Conservation (phyloP, 1,140 invertebrate species). For the Brachionus paranguensis region DNA sequence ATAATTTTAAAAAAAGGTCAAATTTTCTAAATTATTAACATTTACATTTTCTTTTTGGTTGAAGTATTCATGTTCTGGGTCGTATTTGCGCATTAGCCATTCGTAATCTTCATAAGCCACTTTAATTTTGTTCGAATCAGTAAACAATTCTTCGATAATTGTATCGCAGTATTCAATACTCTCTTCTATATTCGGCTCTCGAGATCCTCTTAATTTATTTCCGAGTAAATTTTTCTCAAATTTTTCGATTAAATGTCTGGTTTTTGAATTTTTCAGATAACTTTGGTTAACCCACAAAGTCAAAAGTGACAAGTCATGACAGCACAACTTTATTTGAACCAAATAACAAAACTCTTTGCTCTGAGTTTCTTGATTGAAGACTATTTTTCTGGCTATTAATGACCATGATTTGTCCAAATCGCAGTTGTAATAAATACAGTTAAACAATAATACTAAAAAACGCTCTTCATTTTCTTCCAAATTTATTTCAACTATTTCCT, state of each 20-base stretch:
- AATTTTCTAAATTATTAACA: not conserved
- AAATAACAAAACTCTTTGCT: not conserved
- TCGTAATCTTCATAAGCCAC: conserved; percentile 13
- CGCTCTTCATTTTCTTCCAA: not conserved
- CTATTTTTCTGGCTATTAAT: not conserved
- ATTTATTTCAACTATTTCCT: not conserved
- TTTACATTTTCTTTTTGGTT: not conserved
- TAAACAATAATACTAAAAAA: not conserved
- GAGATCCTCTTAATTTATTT: not conserved
- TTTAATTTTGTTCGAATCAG: not conserved
- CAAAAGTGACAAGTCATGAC: not conserved
- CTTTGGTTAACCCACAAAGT: not conserved
- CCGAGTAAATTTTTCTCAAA: not conserved
- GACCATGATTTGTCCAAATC: not conserved
- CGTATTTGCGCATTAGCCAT: not conserved
- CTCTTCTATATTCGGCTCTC: not conserved
- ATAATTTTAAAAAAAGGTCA: not conserved
- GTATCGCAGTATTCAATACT: not conserved
- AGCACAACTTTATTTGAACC: not conserved
- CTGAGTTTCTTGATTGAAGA: not conserved
- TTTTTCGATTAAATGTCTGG: not conserved
- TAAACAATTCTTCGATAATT: not conserved
- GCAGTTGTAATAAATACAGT: not conserved
- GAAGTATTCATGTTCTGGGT: not conserved
- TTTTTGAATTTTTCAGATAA: not conserved